Conservation (phyloP, 2,113 vertebrate genomes). For the Zosterops japonicus region DNA sequence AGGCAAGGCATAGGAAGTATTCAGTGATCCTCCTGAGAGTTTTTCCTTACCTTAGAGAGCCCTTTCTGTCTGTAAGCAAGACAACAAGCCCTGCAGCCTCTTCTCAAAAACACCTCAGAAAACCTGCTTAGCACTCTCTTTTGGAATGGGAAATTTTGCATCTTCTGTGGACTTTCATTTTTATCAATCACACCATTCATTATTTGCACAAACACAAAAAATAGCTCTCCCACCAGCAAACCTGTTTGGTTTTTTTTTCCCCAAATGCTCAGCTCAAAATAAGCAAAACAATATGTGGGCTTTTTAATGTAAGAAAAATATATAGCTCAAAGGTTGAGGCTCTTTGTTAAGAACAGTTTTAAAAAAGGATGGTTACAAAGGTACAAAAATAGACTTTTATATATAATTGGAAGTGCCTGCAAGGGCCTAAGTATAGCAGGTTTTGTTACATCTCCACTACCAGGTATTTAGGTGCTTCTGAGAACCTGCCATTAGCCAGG, state of each 20-base stretch:
- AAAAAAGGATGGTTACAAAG: conserved; percentile 17
- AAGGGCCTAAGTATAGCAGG: conserved; percentile 39
- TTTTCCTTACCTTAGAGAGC: background rate
- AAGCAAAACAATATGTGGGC: background rate
- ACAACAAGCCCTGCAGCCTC: background rate
- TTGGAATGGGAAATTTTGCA: background rate
- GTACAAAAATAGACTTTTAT: conserved; percentile 42
- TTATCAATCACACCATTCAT: conserved; percentile 32
- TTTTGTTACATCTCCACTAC: conserved; percentile 42
- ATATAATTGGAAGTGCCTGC: conserved; percentile 63
- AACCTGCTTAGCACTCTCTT: background rate
- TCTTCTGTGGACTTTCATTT: conserved; percentile 1
- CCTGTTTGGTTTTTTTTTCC: conserved; percentile 35
- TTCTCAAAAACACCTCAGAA: background rate
- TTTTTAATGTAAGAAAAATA: background rate
- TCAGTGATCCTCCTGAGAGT: background rate
- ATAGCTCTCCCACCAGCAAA: conserved; percentile 12
- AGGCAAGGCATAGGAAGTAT: background rate
- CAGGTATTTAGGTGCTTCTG: conserved; percentile 58
- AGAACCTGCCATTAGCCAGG: conserved; percentile 65
- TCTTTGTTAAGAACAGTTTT: conserved; percentile 17
- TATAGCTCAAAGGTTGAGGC: background rate
- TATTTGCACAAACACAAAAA: conserved; percentile 24
- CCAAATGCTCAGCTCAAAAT: background rate
- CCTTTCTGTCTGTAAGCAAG: background rate